Evolutionary conservation across 2,113 vertebrate species (phyloP), one percentile per base, ranked within the genome.

Genomic region (Chunga burmeisteri): DNA sequence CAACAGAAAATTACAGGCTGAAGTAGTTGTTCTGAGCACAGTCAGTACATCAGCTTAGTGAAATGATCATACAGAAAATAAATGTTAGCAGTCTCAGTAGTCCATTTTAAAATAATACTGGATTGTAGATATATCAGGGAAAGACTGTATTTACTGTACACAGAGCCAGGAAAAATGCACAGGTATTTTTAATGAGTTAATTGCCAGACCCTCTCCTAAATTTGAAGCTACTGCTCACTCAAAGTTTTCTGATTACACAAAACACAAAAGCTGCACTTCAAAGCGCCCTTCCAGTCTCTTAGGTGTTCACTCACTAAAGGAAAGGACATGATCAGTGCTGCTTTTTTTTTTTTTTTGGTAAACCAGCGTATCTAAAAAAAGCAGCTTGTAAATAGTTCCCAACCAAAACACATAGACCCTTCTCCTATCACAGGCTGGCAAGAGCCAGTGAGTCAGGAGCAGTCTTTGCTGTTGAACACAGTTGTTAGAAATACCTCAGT

Each of bases 351-450:
- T 68, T 73, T 47, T 46, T 58, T 53, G n/a, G 12, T 53, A 53
- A 87, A 40, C 25, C 70, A 89, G 70, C 13, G 3, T 25, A 50
- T 67, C 88, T 96, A 38, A 87, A 92, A 95, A 93, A 91, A 92
- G 58, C 71, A 88, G 66, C 47, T 72, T 72, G 85, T 73, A 92
- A 93, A 93, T 18, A 93, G 77, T 67, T 94, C 78, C 62, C 95
- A 94, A 38, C 77, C 90, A 95, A 96, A 97, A 75, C 87, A 97
- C 85, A 88, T 0, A 72, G 81, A 81, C n/a, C 53, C 47, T 96
- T 46, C 94, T 79, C 81, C 75, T 78, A 6, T n/a, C 44, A 44
- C 55, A 53, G 82, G 29, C 55, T 55, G 58, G 79, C 9, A 21
- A 85, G 72, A 53, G 77, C 67, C 56, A 36, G 67, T 7, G 67